Evolutionary conservation across 2,797 vertebrate species (phyloP), one percentile per base, ranked within the genome.

Genomic region (Orientallactaga sibirica): DNA sequence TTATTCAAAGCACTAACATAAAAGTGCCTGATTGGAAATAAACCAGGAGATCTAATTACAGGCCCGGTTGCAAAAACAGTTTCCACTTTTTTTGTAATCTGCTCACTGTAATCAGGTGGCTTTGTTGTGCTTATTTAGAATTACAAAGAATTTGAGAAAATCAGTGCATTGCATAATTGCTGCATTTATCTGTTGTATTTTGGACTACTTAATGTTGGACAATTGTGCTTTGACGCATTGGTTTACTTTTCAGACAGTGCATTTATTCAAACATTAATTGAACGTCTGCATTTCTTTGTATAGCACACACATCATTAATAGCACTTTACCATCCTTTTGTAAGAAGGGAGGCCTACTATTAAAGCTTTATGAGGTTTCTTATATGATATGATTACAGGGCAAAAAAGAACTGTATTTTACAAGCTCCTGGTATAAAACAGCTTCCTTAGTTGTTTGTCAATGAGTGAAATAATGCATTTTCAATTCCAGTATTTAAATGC

Each of bases 111-210:
- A 96, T 98, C 95, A 96, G 94, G 97, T 97, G 88, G 95, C 95
- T 98, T 96, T 95, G 95, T 95, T 96, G 95, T 92, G 91, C 95
- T 96, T 97, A 95, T 70, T 81, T 78, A 74, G 90, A 93, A 97
- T 96, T 93, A 94, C 93, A 97, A 97, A 98, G 95, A 97, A 97
- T 93, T 74, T 22, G 88, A 96, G 93, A 82, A 96, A 97, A 97
- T 96, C 48, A 96, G 90, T 88, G 95, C 92, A 96, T 93, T 76
- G 85, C 78, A 94, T 94, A 97, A 97, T 96, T 90, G 84, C 93
- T 90, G 89, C 97, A 94, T 97, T 97, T 90, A 68, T 82, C 90
- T 85, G 67, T 85, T 87, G 83, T 71, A 55, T 82, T 92, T 97
- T 89, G 71, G 52, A 96, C 95, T 78, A 95, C 55, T 94, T 90